Evolutionary conservation across 2,888 invertebrate genomes (phyloP).

Genomic region (Polyploca ridens): DNA sequence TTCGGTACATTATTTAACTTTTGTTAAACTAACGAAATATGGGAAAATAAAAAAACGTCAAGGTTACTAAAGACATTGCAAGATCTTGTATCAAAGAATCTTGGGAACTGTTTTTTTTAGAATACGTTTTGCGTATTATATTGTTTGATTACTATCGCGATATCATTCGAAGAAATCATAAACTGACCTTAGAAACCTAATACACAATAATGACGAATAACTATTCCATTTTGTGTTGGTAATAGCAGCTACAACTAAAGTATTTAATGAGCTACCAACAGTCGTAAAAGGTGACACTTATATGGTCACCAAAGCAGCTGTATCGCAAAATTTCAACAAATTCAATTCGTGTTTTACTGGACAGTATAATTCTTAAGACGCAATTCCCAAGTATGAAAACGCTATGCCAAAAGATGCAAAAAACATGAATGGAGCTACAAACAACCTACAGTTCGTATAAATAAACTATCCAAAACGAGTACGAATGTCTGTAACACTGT

Average conservation of each 20-base stretch:
- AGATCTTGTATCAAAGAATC: background rate
- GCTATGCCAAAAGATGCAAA: background rate
- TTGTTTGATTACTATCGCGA: background rate
- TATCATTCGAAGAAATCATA: background rate
- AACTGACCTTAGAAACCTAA: background rate
- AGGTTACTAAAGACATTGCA: background rate
- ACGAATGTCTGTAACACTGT: background rate
- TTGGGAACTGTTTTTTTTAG: background rate
- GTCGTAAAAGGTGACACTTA: too few species aligned
- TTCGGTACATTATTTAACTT: background rate
- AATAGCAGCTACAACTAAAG: too few species aligned
- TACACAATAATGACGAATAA: too few species aligned
- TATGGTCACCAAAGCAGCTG: too few species aligned
- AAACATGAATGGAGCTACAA: background rate
- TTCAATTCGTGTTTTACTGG: background rate
- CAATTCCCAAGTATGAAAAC: too few species aligned
- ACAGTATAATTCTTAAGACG: background rate
- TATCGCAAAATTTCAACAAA: background rate
- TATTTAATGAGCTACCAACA: too few species aligned
- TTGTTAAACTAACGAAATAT: background rate
- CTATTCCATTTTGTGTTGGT: too few species aligned
- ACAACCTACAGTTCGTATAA: background rate
- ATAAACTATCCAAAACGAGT: constrained; percentile 8
- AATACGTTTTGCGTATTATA: background rate
- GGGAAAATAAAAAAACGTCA: background rate